Evolutionary conservation across 2,113 vertebrate species (phyloP), one percentile per base, ranked within the genome.

Genomic region (Propithecus coquereli): DNA sequence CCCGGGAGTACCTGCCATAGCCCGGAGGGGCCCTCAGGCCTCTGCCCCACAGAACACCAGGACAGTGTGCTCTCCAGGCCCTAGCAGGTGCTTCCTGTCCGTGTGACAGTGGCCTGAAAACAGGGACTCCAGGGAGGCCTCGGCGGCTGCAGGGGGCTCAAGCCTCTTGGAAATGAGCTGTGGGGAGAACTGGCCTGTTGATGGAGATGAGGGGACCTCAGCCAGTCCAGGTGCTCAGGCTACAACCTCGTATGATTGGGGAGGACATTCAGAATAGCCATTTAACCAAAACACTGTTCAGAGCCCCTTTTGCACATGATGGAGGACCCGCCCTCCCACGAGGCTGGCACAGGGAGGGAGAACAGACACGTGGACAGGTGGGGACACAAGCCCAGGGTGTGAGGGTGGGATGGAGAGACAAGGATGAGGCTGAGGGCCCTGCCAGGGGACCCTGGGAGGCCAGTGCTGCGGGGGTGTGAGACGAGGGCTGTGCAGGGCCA

Each of bases 271-370:
- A 22, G 11, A 90, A 80, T 14, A 74, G 16, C 68, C 27, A 12
- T 40, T 30, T 40, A 71, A 71, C 25, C 27, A 23, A 77, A 18
- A 34, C 22, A 43, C 2, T 6, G 6, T 73, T 57, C 30, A 34
- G 30, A 71, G 34, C 1, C 1, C 40, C 47, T 73, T 73, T 57
- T 27, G 12, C 6, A 27, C 23, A 16, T 37, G 20, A 23, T 1
- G 2, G 17, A 3, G 3, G 30, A 11, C 47, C 4, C 71, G 40
- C 1, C 37, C 8, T 8, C 37, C 37, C 32, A 3, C 40, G 27
- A 65, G 37, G 25, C 14, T 11, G 43, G 66, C 2, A 2, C 50
- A 61, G 16, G 9, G 4, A 74, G 16, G 12, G 34, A 25, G 88
- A 25, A 32, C 43, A 16, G 18, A 54, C 27, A 3, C 34, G 9